A percentile compares a stretch with the other conserved stretches of the same genome.
phyloP scores from a whole-genome alignment of 2,113 vertebrate species.

The Archocentrus centrarchus region DNA sequence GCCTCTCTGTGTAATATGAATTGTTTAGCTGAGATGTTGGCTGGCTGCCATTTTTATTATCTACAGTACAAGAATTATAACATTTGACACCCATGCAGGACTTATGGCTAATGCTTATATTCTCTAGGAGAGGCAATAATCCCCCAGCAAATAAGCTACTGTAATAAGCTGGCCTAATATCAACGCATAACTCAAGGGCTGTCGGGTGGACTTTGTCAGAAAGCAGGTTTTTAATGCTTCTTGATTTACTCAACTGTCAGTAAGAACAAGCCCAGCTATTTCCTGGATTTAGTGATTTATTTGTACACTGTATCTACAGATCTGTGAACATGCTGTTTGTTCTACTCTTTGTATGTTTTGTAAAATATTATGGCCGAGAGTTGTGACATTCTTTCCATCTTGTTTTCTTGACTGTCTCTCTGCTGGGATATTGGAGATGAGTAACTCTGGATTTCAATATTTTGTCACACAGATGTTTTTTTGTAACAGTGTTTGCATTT shows the following conservation, averaged over 20 bases:
- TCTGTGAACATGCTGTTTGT: conserved; percentile 67
- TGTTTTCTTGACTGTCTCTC: conserved; percentile 15
- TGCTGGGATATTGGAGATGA: conserved; percentile 27
- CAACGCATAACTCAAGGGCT: conserved; percentile 64
- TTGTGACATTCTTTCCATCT: conserved; percentile 34
- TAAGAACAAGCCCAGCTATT: conserved; percentile 48
- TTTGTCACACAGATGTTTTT: conserved; percentile 34
- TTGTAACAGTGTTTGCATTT: conserved; percentile 44
- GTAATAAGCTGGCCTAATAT: conserved; percentile 56
- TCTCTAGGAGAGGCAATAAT: conserved; percentile 55
- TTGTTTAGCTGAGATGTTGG: conserved; percentile 10
- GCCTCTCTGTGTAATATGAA: background rate
- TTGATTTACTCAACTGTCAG: conserved; percentile 55
- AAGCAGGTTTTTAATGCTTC: conserved; percentile 45
- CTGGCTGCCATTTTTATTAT: conserved; percentile 20
- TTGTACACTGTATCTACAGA: conserved; percentile 74
- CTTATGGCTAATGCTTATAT: conserved; percentile 40
- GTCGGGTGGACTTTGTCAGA: conserved; percentile 38
- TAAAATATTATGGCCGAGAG: conserved; percentile 29
- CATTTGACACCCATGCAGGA: conserved; percentile 21
- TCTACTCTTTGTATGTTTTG: conserved; percentile 42
- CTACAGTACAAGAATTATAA: conserved; percentile 16
- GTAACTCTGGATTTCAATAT: conserved; percentile 40
- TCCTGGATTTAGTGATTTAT: conserved; percentile 53
- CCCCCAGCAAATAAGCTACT: conserved; percentile 77